Percentiles rank a stretch among this genome's conserved stretches.
Evolutionary conservation across 2,888 invertebrate genomes (phyloP).

Genomic region (Tiliacea citrago): DNA sequence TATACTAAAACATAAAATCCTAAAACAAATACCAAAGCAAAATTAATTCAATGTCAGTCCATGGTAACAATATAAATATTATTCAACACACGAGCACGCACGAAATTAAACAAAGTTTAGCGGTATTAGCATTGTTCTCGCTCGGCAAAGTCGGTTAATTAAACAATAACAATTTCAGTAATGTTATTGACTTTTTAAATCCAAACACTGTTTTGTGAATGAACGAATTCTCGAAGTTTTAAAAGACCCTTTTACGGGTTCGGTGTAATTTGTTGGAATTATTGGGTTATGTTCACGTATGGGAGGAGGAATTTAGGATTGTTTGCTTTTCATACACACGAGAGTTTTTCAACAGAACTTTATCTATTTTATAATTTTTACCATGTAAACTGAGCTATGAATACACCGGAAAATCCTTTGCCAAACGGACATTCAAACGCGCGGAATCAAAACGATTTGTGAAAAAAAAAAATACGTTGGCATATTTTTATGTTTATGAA

Average conservation of each 20-base stretch:
- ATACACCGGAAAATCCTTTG: not conserved
- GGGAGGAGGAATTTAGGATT: conserved; percentile 15
- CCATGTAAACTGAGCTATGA: conserved; percentile 6
- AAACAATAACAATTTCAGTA: conserved; percentile 69
- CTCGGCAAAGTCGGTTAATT: conserved; percentile 62
- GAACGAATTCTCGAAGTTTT: conserved; percentile 47
- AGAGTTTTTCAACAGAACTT: conserved; percentile 5
- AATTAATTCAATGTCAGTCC: conserved; percentile 62
- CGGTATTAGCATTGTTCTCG: conserved; percentile 63
- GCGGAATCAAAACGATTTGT: conserved; percentile 1
- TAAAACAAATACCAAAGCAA: conserved; percentile 46
- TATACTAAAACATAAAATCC: conserved; percentile 26
- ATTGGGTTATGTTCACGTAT: conserved; percentile 42
- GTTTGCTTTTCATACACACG: conserved; percentile 27
- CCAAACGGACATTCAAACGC: not conserved
- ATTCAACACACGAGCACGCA: conserved; percentile 58
- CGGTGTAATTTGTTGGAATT: conserved; percentile 48
- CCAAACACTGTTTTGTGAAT: conserved; percentile 56
- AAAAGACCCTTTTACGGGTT: conserved; percentile 43
- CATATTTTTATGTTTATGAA: not conserved
- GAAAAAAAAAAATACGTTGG: not conserved
- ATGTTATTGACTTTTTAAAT: conserved; percentile 68
- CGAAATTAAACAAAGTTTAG: conserved; percentile 65
- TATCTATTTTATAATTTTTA: not conserved
- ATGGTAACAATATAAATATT: conserved; percentile 63